phyloP scores from a whole-genome alignment of 2,888 invertebrate species.

The Meloe dianella region DNA sequence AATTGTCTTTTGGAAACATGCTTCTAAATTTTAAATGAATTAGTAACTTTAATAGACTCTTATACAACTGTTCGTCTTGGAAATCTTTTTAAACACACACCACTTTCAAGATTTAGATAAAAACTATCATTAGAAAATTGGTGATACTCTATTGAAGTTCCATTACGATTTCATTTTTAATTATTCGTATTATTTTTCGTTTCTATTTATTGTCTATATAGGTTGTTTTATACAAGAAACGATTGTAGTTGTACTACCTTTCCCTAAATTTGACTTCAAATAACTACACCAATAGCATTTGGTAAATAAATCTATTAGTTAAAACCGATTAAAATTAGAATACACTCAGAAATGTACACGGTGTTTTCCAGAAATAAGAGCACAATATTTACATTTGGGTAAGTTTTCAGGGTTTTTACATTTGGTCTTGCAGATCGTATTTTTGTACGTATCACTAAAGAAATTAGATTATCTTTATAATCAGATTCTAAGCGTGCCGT shows the following conservation, averaged over 20 bases:
- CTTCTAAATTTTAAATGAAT: constrained; percentile 27
- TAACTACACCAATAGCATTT: not conserved
- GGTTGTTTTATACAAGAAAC: not conserved
- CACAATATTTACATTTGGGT: not conserved
- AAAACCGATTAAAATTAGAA: not conserved
- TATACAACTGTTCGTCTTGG: not conserved
- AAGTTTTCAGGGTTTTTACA: not conserved
- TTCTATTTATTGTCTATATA: not conserved
- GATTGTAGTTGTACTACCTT: not conserved
- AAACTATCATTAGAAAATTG: not conserved
- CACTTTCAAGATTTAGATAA: not conserved
- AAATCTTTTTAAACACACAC: not conserved
- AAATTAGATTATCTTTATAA: constrained; percentile 12
- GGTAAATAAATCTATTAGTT: not conserved
- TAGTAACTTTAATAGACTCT: constrained; percentile 13
- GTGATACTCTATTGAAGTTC: not conserved
- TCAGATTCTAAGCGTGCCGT: constrained; percentile 27
- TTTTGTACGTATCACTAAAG: not conserved
- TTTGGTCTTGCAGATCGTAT: not conserved
- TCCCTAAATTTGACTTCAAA: not conserved
- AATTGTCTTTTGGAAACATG: constrained; percentile 23
- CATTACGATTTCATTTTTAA: not conserved
- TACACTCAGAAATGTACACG: not conserved
- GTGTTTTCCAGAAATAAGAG: not conserved
- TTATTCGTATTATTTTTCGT: not conserved